A percentile compares a stretch with the other conserved stretches of the same genome.
phyloP scores from a whole-genome alignment of 2,113 vertebrate genomes.

The Bothrops jararaca region DNA sequence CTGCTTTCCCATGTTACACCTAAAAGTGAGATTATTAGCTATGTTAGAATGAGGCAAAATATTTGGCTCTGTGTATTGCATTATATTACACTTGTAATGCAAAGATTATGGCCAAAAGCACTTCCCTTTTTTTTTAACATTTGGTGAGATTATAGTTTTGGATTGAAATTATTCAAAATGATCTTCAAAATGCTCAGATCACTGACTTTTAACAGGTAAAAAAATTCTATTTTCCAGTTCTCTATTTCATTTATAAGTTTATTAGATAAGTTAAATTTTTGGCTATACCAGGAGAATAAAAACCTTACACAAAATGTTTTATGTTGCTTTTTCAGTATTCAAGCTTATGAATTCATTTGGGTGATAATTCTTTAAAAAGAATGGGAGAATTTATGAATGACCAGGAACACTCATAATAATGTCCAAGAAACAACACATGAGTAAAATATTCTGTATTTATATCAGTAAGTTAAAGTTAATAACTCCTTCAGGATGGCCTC shows the following conservation, averaged over 20 bases:
- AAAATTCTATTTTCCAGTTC: constrained; percentile 54
- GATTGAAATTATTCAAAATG: constrained; percentile 53
- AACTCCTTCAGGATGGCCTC: not conserved
- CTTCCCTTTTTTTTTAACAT: constrained; percentile 55
- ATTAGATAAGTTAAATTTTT: constrained; percentile 57
- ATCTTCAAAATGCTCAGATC: constrained; percentile 52
- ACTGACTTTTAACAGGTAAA: constrained; percentile 59
- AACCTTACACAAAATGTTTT: not conserved
- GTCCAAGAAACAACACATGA: not conserved
- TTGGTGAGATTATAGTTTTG: constrained; percentile 45
- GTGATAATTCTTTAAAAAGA: constrained; percentile 18
- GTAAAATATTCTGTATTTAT: not conserved
- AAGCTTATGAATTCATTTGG: not conserved
- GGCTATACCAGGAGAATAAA: constrained; percentile 23
- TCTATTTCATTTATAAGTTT: constrained; percentile 49
- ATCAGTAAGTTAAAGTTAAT: not conserved
- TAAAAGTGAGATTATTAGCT: not conserved
- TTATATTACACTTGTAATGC: not conserved
- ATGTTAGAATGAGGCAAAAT: not conserved
- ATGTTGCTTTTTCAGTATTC: constrained; percentile 7
- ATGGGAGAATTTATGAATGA: not conserved
- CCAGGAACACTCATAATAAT: constrained; percentile 4
- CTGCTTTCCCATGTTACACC: not conserved
- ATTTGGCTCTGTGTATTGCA: not conserved
- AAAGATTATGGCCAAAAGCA: constrained; percentile 28